A percentile compares a stretch with the other conserved stretches of the same genome.
phyloP scores from a whole-genome alignment of 2,888 invertebrate species.

The Rhagonycha fulva region DNA sequence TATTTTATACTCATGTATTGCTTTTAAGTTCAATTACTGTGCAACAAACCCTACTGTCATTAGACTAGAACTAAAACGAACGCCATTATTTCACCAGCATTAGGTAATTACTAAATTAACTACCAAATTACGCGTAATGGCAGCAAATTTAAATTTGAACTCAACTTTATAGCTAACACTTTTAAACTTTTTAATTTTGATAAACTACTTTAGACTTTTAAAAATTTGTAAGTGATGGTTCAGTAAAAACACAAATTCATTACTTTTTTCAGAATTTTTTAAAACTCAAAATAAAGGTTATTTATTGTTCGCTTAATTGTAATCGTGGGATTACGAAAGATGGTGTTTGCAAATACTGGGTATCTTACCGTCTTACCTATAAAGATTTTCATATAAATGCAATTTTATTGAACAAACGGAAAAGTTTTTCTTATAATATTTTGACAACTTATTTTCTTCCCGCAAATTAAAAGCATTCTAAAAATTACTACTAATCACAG shows the following conservation, averaged over 20 bases:
- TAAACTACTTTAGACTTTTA: neutral
- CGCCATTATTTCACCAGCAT: neutral
- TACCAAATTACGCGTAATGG: neutral
- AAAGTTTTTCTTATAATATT: neutral
- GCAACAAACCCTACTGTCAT: neutral
- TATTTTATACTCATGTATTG: neutral
- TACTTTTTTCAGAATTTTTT: neutral
- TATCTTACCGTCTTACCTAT: neutral
- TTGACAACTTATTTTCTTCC: too few species aligned
- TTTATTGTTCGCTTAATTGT: neutral
- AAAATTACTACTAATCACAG: too few species aligned
- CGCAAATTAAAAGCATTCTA: too few species aligned
- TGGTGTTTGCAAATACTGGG: neutral
- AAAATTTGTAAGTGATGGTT: neutral
- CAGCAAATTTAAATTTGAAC: neutral
- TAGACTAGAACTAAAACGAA: neutral
- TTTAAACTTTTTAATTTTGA: neutral
- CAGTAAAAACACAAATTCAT: neutral
- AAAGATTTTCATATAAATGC: neutral
- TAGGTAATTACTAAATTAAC: neutral
- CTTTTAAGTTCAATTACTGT: neutral
- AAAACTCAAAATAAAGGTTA: neutral
- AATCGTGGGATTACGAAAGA: neutral
- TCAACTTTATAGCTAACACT: neutral
- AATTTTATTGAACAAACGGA: neutral